Evolutionary conservation across 2,797 vertebrate genomes (phyloP), one percentile per base, ranked within the genome.

Genomic region (Centropyge bicolor): DNA sequence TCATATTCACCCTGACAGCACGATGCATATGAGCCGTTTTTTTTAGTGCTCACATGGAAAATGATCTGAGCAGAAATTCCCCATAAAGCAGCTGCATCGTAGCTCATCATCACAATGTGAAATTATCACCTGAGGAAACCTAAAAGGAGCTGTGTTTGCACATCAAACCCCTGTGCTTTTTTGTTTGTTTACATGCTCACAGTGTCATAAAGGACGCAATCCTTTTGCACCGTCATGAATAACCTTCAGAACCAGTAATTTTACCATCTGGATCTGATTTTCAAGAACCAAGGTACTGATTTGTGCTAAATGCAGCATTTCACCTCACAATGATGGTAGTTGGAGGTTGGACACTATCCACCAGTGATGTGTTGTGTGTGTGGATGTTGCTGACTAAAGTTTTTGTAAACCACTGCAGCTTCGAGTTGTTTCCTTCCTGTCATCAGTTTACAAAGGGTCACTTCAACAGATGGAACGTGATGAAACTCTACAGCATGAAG

Each of bases 401-500:
- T 75, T n/a, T 51, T 78, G n/a, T 27, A 72, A 63, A n/a, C 12
- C 36, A 35, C 56, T 12, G 49, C 60, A 41, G 51, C 54, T 60
- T 80, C 71, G 55, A 74, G 64, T 75, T 78, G 38, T 80, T 78
- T 70, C 52, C 17, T 14, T 68, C 45, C 56, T 17, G 41, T 78
- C 45, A 65, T 36, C 16, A 55, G 31, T 80, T 79, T 56, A 68
- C 52, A 81, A 55, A 60, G 51, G 48, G 43, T 64, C 61, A 56
- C 63, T 74, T 62, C 40, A 82, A 31, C 68, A 85, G 69, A 76
- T 22, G 63, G 46, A 66, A 83, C 9, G 0, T 76, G 67, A 76
- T 35, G 48, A 54, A 61, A 60, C 17, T 0, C 63, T 77, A 70
- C 74, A 78, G 56, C 45, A n/a, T 20, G 36, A 67, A 70, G 36